These are phyloP conservation scores for Heliconius congener DNA, from an alignment of 1,140 invertebrate species.

Conservation along the genomic window DNA sequence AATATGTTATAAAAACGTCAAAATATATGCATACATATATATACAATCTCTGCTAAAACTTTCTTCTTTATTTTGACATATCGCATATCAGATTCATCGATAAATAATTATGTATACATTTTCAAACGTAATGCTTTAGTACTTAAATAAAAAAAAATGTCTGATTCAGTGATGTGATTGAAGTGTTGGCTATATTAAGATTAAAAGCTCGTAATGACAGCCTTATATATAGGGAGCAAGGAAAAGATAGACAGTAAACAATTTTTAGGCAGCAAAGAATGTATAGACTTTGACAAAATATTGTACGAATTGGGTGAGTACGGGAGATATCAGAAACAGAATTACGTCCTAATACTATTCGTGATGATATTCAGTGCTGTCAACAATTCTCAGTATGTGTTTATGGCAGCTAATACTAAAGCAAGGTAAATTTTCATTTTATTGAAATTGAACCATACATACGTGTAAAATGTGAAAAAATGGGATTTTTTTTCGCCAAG, in stretches of 20 bases:
- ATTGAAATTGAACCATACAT: not conserved
- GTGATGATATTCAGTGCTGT: not conserved
- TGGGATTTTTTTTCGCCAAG: not conserved
- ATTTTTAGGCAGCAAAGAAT: not conserved
- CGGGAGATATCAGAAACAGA: constrained; percentile 9
- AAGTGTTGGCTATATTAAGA: not conserved
- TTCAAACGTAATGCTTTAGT: not conserved
- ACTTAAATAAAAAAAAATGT: not conserved
- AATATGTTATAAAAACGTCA: not conserved
- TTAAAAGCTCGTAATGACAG: not conserved
- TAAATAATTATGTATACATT: not conserved
- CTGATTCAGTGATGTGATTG: not conserved
- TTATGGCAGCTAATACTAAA: not conserved
- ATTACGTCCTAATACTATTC: not conserved
- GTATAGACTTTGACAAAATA: not conserved
- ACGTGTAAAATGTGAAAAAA: too few relatives aligned
- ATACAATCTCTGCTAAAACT: not conserved
- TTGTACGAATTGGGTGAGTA: not conserved
- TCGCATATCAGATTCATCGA: not conserved
- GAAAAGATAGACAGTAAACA: not conserved
- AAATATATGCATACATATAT: not conserved
- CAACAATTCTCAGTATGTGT: not conserved
- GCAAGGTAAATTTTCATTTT: not conserved
- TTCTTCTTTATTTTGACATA: constrained; percentile 4
- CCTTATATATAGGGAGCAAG: not conserved